Percentiles rank a stretch among this genome's conserved stretches.
Evolutionary conservation across 2,113 vertebrate species (phyloP).

Genomic region (Polyodon spathula): DNA sequence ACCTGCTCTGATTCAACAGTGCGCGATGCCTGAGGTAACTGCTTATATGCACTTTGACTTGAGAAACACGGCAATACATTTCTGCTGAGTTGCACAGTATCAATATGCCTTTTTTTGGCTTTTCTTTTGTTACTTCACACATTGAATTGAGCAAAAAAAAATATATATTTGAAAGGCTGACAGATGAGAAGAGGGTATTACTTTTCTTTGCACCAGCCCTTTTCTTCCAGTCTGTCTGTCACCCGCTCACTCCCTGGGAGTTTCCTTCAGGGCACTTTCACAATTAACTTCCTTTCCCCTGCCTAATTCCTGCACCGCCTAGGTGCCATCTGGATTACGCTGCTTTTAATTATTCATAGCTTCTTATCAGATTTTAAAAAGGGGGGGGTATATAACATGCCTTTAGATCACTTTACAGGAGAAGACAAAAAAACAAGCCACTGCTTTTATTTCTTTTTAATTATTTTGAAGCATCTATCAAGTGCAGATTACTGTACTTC

Average conservation of each 20-base stretch:
- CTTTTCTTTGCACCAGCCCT: background rate
- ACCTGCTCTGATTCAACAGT: too few species aligned
- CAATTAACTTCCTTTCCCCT: background rate
- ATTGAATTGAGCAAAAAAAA: background rate
- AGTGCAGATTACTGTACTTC: too few species aligned
- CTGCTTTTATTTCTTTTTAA: too few species aligned
- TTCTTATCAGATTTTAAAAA: constrained; percentile 16
- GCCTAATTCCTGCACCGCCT: background rate
- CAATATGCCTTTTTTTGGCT: too few species aligned
- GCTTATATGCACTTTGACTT: too few species aligned
- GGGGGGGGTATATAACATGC: constrained; percentile 11
- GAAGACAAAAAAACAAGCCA: too few species aligned
- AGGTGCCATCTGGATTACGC: constrained; percentile 16
- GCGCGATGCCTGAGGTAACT: too few species aligned
- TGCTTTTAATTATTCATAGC: constrained; percentile 19
- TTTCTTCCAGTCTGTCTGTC: background rate
- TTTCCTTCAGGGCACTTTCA: background rate
- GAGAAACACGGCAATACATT: too few species aligned
- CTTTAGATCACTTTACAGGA: constrained; percentile 9
- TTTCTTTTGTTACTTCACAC: too few species aligned
- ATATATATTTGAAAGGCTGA: background rate
- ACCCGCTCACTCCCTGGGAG: background rate
- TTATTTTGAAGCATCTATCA: too few species aligned
- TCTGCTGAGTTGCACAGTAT: too few species aligned
- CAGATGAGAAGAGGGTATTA: constrained; percentile 7